Evolutionary conservation across 64 coral and sea anemone genomes (phyloP), one percentile per base, ranked within the genome.

Genomic region (Pocillopora verrucosa): DNA sequence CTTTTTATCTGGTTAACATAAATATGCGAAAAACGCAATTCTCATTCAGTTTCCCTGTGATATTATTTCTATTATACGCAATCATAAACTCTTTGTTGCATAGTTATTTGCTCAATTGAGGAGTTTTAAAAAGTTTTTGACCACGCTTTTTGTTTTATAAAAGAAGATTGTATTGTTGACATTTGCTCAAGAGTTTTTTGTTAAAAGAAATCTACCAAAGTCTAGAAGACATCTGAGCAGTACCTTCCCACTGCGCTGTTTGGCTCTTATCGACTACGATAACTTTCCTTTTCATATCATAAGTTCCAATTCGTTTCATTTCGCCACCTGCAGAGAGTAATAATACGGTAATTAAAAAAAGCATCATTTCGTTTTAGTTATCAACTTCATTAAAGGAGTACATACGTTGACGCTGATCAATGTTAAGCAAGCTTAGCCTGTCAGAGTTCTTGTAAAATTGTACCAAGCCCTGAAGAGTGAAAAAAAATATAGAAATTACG

Each of bases 371-470:
- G 6, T 45, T 45, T 45, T 45, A 45, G 41, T 6, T 2, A 45
- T 45, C 41, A 45, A 3, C 41, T 3, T 45, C 6, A n/a, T n/a
- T 16, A 62, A 61, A 17, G 9, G 7, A 9, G 24, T 24, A 16
- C 37, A 13, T 61, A 90, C 78, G 78, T 74, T 90, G 88, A 58
- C 68, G 78, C 22, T 90, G 88, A 45, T 90, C 88, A n/a, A 90
- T 72, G 5, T 82, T 79, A 59, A 90, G 88, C 13, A 80, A 73
- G 11, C 88, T 80, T 11, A 90, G 88, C 9, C 88, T 72, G 37
- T 90, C 88, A 80, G 58, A 90, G 70, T 90, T 90, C 58, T 37
- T 90, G 68, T 82, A 69, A 59, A 90, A 90, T 16, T 10, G 41
- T 10, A 90, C 70, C 36, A 81, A 74, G 11, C 88, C 88, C 88